A percentile compares a stretch with the other conserved stretches of the same genome.
phyloP scores from a whole-genome alignment of 2,888 invertebrate species.

The Cecidostiba fungosa region DNA sequence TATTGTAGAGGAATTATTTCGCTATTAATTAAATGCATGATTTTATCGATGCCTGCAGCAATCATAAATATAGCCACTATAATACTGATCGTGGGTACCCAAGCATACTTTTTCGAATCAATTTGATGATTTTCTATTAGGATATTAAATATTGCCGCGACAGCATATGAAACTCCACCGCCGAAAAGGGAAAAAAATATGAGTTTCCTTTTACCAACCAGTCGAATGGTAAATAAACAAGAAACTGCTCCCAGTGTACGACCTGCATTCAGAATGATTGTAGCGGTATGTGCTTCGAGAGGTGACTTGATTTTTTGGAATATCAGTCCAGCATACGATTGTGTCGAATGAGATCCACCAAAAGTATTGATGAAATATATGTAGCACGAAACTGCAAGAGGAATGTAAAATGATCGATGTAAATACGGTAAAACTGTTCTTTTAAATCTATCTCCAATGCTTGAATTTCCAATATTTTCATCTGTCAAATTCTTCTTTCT shows the following conservation, averaged over 20 bases:
- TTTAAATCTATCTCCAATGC: neutral
- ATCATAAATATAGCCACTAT: neutral
- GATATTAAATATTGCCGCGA: neutral
- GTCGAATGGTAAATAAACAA: neutral
- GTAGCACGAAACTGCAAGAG: neutral
- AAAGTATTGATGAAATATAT: neutral
- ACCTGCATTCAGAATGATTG: neutral
- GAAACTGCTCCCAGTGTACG: neutral
- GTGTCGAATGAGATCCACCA: neutral
- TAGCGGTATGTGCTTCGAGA: neutral
- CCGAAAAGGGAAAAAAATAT: neutral
- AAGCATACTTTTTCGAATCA: neutral
- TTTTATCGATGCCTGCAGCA: neutral
- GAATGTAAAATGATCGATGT: conserved; percentile 11
- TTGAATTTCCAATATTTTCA: neutral
- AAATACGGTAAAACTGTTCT: neutral
- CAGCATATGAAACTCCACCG: no score
- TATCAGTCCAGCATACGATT: neutral
- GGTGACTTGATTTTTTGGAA: conserved; percentile 3
- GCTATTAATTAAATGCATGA: neutral
- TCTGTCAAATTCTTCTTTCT: neutral
- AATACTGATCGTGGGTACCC: neutral
- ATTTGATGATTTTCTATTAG: neutral
- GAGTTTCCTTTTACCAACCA: neutral
- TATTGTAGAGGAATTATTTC: neutral